A percentile compares a stretch with the other conserved stretches of the same genome.
These are phyloP conservation scores for Lerista edwardsae DNA, from an alignment of 2,797 vertebrate species.

Conservation along the genomic window DNA sequence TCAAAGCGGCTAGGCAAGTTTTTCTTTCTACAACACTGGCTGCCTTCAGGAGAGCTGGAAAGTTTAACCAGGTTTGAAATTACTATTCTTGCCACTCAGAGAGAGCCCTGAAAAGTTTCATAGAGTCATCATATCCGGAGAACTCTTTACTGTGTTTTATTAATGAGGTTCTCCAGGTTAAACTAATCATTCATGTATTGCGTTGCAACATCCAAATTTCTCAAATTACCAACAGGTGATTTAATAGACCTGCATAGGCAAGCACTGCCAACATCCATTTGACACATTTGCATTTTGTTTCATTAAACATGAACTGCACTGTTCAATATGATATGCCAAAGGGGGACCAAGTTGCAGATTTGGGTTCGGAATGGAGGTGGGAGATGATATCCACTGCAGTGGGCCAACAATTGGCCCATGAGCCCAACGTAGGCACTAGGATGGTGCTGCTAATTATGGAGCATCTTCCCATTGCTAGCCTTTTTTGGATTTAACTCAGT, in stretches of 20 bases:
- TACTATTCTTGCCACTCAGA: constrained; percentile 43
- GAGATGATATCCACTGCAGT: no score
- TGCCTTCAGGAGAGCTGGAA: constrained; percentile 14
- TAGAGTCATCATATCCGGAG: constrained; percentile 43
- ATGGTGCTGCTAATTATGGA: no score
- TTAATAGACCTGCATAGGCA: constrained; percentile 51
- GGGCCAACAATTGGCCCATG: no score
- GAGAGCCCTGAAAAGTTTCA: constrained; percentile 29
- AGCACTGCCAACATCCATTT: constrained; percentile 55
- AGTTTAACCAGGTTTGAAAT: constrained; percentile 50
- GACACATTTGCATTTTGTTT: constrained; percentile 53
- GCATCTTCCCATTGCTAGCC: no score
- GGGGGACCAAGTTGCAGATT: no score
- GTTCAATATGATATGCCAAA: neutral
- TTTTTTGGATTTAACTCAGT: no score
- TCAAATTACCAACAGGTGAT: constrained; percentile 63
- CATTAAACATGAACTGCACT: constrained; percentile 36
- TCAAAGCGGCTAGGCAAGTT: neutral
- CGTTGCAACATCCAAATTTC: constrained; percentile 53
- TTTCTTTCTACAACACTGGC: neutral
- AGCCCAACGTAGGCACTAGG: no score
- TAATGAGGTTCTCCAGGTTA: constrained; percentile 59
- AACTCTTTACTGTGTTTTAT: constrained; percentile 50
- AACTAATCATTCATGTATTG: constrained; percentile 63
- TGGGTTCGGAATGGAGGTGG: no score